Base-by-base conservation (phyloP, 2,797 vertebrate species). In the Prionace glauca region DNA sequence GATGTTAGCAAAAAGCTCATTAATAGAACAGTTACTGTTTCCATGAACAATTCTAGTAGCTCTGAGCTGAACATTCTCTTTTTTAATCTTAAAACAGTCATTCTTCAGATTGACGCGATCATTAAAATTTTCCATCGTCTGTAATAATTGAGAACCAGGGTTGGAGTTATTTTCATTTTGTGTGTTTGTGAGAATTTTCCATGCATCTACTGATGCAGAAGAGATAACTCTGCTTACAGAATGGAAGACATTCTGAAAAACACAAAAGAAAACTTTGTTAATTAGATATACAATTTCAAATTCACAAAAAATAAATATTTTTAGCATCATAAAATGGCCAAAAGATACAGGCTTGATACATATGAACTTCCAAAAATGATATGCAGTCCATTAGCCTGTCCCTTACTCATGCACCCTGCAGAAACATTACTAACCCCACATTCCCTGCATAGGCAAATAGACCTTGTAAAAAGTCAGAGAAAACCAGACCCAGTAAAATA, bases 181-280 rank as follows among this genome's bases (percentile, higher is more conserved):
- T 0, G 62, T 97, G 96, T 96, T 4, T 79, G 98, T 98, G 95
- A 98, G 95, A 26, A 32, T 0, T 12, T 32, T 4, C 99, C 98
- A 99, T 74, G 96, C 96, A 0, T 18, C 0, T 86, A 0, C 26
- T 95, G 97, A 11, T 4, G 96, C 88, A 0, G 81, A 96, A 92
- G 96, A 96, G 96, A 96, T 93, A 22, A 99, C 96, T 41, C 96
- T 22, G 16, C 98, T 97, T 71, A 99, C 97, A 11, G 97, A 97
- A 36, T 96, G 71, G 26, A 99, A 97, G 71, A 99, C 96, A 84
- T 97, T 20, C 99, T 99, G 97, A 2, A 97, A 97, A 12, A 81
- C 62, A 92, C 90, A 95, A 45, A 95, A 97, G 84, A 96, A 2
- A 95, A 3, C 36, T 50, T 77, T 56, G 74, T 94, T 94, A 94